Evolutionary conservation across 2,888 invertebrate genomes (phyloP), one percentile per base, ranked within the genome.

Genomic region (Netelia melanura): DNA sequence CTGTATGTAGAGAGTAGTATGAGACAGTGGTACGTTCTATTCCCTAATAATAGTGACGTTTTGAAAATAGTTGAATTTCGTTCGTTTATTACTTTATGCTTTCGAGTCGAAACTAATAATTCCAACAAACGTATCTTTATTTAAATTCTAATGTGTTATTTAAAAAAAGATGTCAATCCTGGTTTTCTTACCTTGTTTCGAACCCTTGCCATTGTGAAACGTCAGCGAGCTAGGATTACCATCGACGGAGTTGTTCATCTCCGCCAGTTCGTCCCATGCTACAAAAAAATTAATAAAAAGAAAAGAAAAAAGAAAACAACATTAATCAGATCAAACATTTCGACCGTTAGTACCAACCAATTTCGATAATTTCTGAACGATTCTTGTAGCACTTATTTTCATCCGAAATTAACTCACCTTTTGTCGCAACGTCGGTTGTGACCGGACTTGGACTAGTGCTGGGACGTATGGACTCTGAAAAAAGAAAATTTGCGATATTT

Each of bases 401-500:
- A 56, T 17, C 17, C 17, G 11, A 68, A 61, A 54, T 65, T 21
- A 44, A 58, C 91, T 92, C 85, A 93, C 93, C 91, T 92, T 92
- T 93, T 83, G 94, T 94, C 81, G 94, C 93, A 85, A 95, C 94
- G 90, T 95, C 95, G 79, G 96, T 96, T 82, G 97, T 97, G 85
- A 96, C 96, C 67, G 97, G 97, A 91, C 96, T 96, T 81, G 97
- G 96, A 87, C 97, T 96, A 74, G 97, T 97, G 81, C 97, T 97
- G 71, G 97, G 97, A 77, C 97, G 97, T 88, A 96, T 96, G 52
- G 97, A 97, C 90, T 96, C 97, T 97, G 94, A 81, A 94, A 94
- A 88, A 89, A 84, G 86, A 88, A 87, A 88, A 90, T 44, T 30
- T 30, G 0, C 14, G 3, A 65, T 6, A 56, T 17, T 38, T 14